Evolutionary conservation across 2,113 vertebrate genomes (phyloP).

Genomic region (Calonectris borealis): DNA sequence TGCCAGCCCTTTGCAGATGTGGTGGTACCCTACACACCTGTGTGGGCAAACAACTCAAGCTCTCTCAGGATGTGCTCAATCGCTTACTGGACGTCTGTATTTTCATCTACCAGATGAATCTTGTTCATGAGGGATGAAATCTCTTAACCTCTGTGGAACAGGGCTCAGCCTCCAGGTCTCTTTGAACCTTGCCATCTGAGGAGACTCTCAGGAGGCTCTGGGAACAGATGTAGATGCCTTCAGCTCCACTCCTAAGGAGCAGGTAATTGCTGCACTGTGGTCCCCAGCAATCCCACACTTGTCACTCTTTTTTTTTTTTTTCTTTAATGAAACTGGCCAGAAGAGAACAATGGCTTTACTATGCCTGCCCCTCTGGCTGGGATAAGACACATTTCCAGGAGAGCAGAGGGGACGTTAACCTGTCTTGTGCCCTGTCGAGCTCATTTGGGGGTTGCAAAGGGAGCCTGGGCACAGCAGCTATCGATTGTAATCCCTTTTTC

Average conservation of each 20-base stretch:
- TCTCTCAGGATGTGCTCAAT: background rate
- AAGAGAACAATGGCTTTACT: background rate
- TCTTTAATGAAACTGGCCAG: background rate
- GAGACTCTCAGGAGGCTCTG: background rate
- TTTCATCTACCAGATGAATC: background rate
- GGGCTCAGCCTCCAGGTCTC: background rate
- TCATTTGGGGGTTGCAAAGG: background rate
- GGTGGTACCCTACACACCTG: background rate
- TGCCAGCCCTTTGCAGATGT: background rate
- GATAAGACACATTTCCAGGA: background rate
- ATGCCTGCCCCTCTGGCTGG: background rate
- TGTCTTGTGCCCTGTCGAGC: background rate
- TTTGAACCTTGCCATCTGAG: background rate
- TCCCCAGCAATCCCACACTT: background rate
- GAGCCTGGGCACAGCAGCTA: background rate
- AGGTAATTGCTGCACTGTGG: background rate
- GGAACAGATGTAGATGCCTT: background rate
- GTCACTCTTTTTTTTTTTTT: background rate
- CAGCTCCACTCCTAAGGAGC: background rate
- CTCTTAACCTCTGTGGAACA: background rate
- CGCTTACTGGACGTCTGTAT: background rate
- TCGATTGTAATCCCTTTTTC: background rate
- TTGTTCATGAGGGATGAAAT: background rate
- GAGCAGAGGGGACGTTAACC: background rate
- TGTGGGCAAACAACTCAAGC: background rate